phyloP scores from a whole-genome alignment of 2,113 vertebrate genomes.

The Aegotheles bennettii region DNA sequence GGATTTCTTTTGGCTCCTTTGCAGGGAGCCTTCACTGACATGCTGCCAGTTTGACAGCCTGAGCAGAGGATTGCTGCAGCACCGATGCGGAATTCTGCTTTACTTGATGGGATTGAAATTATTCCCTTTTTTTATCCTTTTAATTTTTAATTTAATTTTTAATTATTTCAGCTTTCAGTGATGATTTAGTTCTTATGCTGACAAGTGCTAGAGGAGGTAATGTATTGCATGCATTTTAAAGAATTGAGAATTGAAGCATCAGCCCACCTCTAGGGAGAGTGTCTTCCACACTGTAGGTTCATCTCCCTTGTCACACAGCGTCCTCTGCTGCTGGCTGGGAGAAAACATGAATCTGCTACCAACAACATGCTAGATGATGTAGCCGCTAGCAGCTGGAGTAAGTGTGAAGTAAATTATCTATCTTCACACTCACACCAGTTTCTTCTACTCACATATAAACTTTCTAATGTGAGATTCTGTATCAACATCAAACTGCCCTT shows the following conservation, averaged over 20 bases:
- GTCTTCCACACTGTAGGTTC: background rate
- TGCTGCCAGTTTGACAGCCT: background rate
- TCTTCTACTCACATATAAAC: background rate
- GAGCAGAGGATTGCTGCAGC: background rate
- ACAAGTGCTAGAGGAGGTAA: background rate
- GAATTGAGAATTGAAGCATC: background rate
- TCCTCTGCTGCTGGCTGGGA: background rate
- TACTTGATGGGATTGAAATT: background rate
- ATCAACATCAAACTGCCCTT: background rate
- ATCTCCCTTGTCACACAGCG: background rate
- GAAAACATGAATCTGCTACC: fast-evolving
- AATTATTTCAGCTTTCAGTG: background rate
- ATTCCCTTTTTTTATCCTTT: background rate
- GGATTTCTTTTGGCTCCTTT: background rate
- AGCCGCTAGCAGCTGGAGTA: background rate
- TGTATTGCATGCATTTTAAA: background rate
- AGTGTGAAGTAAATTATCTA: background rate
- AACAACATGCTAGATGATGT: fast-evolving
- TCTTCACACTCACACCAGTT: fast-evolving
- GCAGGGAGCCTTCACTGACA: background rate
- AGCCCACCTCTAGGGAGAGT: background rate
- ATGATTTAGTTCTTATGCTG: background rate
- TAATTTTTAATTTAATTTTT: background rate
- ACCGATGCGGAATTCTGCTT: background rate
- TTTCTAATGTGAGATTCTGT: fast-evolving